Evolutionary conservation across 2,888 invertebrate species (phyloP), one percentile per base, ranked within the genome.

Genomic region (Pterostichus madidus): DNA sequence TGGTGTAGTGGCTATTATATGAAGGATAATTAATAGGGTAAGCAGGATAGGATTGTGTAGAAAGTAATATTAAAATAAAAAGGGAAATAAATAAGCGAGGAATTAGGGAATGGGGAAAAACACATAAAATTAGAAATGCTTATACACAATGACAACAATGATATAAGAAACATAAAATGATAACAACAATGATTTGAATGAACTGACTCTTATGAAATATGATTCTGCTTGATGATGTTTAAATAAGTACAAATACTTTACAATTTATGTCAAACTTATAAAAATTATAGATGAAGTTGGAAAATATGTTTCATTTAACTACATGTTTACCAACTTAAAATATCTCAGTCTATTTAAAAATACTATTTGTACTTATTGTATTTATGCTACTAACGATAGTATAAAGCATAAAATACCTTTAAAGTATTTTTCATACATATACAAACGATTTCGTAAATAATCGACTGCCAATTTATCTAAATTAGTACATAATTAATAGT

Each of bases 101-200:
- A 56, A 56, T 24, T 15, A 17, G 56, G 56, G 53, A 77, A 24
- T 13, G 6, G 52, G 75, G 56, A 77, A 59, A 77, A 77, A 77
- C 52, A 75, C 15, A 76, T 56, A 81, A 81, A 35, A 81, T 81
- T 81, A 75, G 81, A 75, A 81, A 81, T 81, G 81, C 75, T 49
- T 44, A 59, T 61, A 81, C 75, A 81, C 81, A 81, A 81, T 81
- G 81, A 81, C 15, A 75, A 80, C 15, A 46, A 46, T 71, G 61
- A 81, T 59, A 49, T 39, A 71, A 56, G 56, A 77, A n/a, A 52
- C 52, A 75, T 32, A 75, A 49, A 79, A 64, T 46, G 79, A 80
- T 80, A 39, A 71, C 24, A 24, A 24, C 24, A 24, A 24, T 24
- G 24, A 24, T 24, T 24, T 24, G 24, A 32, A 61, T n/a, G 17